Conservation (phyloP, 2,113 vertebrate species). For the Telmatochromis bifrenatus region DNA sequence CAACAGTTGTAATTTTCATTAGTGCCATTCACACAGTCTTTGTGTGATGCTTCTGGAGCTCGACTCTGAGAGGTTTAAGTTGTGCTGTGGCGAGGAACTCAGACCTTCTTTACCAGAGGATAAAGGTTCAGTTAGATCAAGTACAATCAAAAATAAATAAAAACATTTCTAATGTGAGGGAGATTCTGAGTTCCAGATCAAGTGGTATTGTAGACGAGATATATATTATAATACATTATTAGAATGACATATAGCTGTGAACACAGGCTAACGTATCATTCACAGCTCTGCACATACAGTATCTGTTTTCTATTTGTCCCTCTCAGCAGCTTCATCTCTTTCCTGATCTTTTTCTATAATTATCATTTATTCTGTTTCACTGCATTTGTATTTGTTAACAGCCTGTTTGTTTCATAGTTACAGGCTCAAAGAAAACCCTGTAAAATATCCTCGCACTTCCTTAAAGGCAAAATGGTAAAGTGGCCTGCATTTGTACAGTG, state of each 20-base stretch:
- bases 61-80: not conserved
- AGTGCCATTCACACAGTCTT: not conserved
- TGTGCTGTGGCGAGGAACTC: not conserved
- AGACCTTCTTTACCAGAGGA: not conserved
- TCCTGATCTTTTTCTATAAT: not conserved
- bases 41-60: not conserved
- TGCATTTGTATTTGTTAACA: not conserved
- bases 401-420: not conserved
- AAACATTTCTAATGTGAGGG: not conserved
- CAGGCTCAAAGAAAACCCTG: not conserved
- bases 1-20: not conserved
- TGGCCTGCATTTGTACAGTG: no score
- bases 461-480: not conserved
- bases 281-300: not conserved
- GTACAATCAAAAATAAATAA: not conserved
- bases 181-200: not conserved
- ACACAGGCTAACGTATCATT: not conserved
- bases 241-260: not conserved
- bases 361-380: not conserved
- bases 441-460: not conserved
- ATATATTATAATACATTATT: not conserved
- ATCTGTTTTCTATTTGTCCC: not conserved
- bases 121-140: not conserved
- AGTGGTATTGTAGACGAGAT: not conserved
- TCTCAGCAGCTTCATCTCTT: not conserved